phyloP scores from a whole-genome alignment of 1,140 invertebrate species.

The Drosophila burlai region DNA sequence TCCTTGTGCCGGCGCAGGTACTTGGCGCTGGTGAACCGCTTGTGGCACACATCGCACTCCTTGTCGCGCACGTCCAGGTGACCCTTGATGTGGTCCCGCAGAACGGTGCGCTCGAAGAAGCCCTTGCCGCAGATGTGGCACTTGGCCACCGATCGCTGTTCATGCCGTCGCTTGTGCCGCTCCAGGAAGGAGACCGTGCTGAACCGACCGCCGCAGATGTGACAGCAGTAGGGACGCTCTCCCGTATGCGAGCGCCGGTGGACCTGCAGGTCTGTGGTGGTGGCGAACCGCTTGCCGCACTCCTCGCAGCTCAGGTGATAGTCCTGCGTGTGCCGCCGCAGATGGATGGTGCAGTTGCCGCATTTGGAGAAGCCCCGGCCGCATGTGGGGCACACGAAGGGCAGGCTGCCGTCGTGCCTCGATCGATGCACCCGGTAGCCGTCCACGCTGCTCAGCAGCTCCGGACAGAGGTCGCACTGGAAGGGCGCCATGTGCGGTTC shows the following conservation, averaged over 20 bases:
- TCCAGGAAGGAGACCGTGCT: constrained; percentile 46
- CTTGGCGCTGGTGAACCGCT: constrained; percentile 55
- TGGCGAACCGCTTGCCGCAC: constrained; percentile 57
- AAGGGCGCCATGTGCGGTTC: constrained; percentile 51
- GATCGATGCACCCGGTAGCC: constrained; percentile 48
- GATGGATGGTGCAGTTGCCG: constrained; percentile 49
- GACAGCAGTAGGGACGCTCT: constrained; percentile 57
- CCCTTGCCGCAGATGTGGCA: constrained; percentile 58
- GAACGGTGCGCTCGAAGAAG: constrained; percentile 39
- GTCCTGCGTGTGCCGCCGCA: constrained; percentile 51
- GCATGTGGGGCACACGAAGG: constrained; percentile 56
- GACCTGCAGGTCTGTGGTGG: constrained; percentile 45
- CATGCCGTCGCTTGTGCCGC: constrained; percentile 47
- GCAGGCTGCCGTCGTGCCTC: constrained; percentile 45
- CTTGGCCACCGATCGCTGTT: constrained; percentile 47
- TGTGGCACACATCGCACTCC: constrained; percentile 59
- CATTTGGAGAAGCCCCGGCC: constrained; percentile 46
- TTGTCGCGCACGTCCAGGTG: constrained; percentile 63
- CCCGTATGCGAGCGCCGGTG: constrained; percentile 60
- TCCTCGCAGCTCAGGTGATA: constrained; percentile 50
- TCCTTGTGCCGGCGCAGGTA: constrained; percentile 61
- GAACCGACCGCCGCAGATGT: constrained; percentile 59
- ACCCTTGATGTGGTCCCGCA: constrained; percentile 57
- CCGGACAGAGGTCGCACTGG: constrained; percentile 42
- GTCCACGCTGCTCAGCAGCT: constrained; percentile 44